Conservation (phyloP, 2,888 invertebrate species). For the Abscondita cerata region DNA sequence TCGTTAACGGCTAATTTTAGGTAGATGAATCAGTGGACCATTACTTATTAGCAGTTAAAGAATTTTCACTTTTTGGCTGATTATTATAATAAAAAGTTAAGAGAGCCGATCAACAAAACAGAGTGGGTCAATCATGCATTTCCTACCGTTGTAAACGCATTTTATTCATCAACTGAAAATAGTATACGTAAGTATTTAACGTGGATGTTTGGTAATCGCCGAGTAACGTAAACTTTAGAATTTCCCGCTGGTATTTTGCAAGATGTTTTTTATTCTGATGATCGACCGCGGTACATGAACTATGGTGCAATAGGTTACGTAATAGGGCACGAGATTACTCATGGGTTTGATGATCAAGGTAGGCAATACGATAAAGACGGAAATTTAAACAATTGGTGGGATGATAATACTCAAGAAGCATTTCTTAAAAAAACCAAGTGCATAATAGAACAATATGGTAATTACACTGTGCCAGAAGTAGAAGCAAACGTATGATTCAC, state of each 20-base stretch:
- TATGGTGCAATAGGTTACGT: slow-evolving; percentile 86
- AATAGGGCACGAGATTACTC: slow-evolving; percentile 87
- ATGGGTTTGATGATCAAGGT: slow-evolving; percentile 70
- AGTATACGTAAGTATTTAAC: slow-evolving; percentile 68
- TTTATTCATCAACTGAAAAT: slow-evolving; percentile 62
- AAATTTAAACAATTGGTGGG: slow-evolving; percentile 57
- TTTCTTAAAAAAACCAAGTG: slow-evolving; percentile 82
- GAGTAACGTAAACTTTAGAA: slow-evolving; percentile 68
- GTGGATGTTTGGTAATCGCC: too few species aligned
- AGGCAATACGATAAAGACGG: slow-evolving; percentile 32
- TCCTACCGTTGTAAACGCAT: slow-evolving; percentile 63
- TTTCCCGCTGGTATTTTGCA: slow-evolving; percentile 90
- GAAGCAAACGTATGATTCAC: slow-evolving; percentile 61
- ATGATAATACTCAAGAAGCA: slow-evolving; percentile 83
- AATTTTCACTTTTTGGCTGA: slow-evolving; percentile 61
- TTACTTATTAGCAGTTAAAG: slow-evolving; percentile 60
- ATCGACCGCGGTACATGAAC: slow-evolving; percentile 86
- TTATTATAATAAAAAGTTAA: slow-evolving; percentile 60
- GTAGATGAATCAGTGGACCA: slow-evolving; percentile 57
- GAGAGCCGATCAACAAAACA: slow-evolving; percentile 61
- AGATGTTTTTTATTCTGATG: slow-evolving; percentile 83
- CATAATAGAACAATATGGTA: slow-evolving; percentile 88
- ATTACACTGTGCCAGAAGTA: slow-evolving; percentile 78
- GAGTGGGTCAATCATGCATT: slow-evolving; percentile 62
- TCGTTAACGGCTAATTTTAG: too few species aligned